Evolutionary conservation across 2,113 vertebrate species (phyloP).

Genomic region (Glaucomys volans): DNA sequence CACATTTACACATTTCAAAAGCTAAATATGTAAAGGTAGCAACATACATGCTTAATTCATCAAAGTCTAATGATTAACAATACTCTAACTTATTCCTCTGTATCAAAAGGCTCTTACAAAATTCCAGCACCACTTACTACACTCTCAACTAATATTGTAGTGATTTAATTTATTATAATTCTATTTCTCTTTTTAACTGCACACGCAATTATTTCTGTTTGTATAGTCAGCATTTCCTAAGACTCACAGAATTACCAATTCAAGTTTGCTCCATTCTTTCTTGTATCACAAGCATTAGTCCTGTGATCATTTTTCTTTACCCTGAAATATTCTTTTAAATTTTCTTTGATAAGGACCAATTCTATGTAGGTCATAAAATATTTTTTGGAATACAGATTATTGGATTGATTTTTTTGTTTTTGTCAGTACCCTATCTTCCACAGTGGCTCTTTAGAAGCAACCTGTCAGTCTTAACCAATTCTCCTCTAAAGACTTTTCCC

Average conservation of each 20-base stretch:
- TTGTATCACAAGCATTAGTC: neutral
- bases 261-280: neutral
- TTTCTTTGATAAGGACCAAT: neutral
- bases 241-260: neutral
- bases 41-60: neutral
- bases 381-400: neutral
- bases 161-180: neutral
- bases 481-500: neutral
- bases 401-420: neutral
- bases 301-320: neutral
- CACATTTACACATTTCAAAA: neutral
- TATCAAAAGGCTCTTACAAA: neutral
- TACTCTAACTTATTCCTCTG: neutral
- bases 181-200: neutral
- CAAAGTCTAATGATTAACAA: neutral
- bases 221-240: neutral
- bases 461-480: neutral
- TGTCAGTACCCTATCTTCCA: neutral
- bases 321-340: neutral
- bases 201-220: neutral
- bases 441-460: neutral
- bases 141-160: neutral
- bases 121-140: neutral
- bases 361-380: neutral
- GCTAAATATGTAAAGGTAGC: neutral